These are phyloP conservation scores for Tinea pellionella DNA, from an alignment of 2,888 invertebrate species.

Conservation along the genomic window DNA sequence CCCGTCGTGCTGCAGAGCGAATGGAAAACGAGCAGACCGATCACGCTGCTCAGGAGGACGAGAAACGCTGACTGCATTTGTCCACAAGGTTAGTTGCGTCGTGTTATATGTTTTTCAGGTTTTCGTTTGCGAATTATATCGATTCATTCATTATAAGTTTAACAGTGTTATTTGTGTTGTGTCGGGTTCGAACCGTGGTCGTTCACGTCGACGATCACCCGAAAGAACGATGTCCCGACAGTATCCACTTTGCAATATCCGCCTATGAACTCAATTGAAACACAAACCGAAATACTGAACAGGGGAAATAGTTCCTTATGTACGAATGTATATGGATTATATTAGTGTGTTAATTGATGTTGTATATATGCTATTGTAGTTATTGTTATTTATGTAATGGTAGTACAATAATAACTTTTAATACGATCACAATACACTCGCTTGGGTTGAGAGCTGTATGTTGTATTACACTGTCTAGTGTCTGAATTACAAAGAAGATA, in stretches of 20 bases:
- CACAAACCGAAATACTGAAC: constrained; percentile 23
- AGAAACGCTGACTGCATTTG: constrained; percentile 57
- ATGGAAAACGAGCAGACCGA: constrained; percentile 26
- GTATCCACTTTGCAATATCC: constrained; percentile 61
- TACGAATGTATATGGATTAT: background rate
- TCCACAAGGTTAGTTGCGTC: constrained; percentile 52
- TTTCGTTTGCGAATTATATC: no score
- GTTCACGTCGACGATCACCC: constrained; percentile 43
- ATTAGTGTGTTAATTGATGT: constrained; percentile 26
- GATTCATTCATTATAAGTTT: no score
- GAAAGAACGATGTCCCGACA: constrained; percentile 13
- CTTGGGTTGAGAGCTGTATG: no score
- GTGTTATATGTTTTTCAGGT: no score
- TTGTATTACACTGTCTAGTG: no score
- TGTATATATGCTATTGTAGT: constrained; percentile 65
- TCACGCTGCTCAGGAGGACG: constrained; percentile 34
- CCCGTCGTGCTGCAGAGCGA: background rate
- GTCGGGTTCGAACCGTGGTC: background rate
- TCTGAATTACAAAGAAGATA: no score
- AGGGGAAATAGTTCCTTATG: constrained; percentile 33
- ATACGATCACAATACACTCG: no score
- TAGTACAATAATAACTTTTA: no score
- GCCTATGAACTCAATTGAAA: constrained; percentile 60
- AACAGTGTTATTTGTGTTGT: no score
- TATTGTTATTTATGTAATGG: no score